Percentiles rank a stretch among this genome's conserved stretches.
These are phyloP conservation scores for Drosophila navojoa DNA, from an alignment of 1,140 invertebrate genomes.

Conservation along the genomic window DNA sequence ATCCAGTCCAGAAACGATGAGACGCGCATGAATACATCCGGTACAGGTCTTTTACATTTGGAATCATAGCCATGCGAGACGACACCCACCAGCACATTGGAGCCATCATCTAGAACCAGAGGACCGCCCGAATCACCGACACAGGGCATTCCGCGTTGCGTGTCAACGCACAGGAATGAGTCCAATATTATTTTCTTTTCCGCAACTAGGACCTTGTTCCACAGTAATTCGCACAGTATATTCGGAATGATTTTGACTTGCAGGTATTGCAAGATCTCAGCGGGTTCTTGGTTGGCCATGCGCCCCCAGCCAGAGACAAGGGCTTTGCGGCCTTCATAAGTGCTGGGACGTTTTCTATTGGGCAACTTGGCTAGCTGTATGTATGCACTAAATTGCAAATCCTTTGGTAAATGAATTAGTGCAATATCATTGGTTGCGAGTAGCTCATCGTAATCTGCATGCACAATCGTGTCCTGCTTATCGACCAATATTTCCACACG, in stretches of 20 bases:
- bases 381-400: conserved; percentile 20
- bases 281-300: conserved; percentile 6
- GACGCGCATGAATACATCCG: conserved; percentile 54
- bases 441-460: conserved; percentile 29
- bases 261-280: conserved; percentile 38
- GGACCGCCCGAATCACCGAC: conserved; percentile 63
- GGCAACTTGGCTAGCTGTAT: conserved; percentile 39
- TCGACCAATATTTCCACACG: conserved; percentile 9
- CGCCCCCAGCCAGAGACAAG: conserved; percentile 54
- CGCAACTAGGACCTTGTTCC: conserved; percentile 39
- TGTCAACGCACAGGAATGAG: conserved; percentile 53
- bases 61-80: conserved; percentile 59
- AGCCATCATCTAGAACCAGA: conserved; percentile 42
- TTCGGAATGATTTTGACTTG: conserved; percentile 44
- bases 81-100: conserved; percentile 48
- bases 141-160: conserved; percentile 48
- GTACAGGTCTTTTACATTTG: conserved; percentile 35
- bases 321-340: not conserved
- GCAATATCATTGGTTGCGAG: conserved; percentile 46
- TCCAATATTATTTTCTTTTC: conserved; percentile 22
- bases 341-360: not conserved
- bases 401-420: conserved; percentile 35
- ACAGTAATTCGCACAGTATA: conserved; percentile 37
- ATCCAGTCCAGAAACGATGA: conserved; percentile 48
- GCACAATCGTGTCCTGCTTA: conserved; percentile 26